Evolutionary conservation across 2,797 vertebrate species (phyloP), one percentile per base, ranked within the genome.

Genomic region (Gastrophryne carolinensis): DNA sequence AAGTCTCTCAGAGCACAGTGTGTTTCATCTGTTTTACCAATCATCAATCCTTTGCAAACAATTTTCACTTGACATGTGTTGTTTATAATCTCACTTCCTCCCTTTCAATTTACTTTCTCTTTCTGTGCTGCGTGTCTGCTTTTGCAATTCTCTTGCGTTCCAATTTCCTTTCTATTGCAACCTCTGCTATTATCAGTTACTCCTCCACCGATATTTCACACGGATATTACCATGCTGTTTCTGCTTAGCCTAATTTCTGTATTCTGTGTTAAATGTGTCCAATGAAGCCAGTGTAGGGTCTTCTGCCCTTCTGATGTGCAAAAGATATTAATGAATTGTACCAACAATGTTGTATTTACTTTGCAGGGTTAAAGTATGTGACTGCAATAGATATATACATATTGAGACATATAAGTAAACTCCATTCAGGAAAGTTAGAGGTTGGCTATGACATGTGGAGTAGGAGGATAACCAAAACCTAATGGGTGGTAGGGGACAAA

Each of bases 111-210:
- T 39, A 41, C 17, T 35, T 19, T 52, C 26, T 47, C 27, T 30
- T 34, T 34, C n/a, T 5, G 11, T 34, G 24, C 63, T 15, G 19
- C 17, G 23, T 41, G 37, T 44, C 37, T 24, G 37, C 19, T 44
- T 26, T 44, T 26, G 26, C 12, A 15, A 13, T 34, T 27, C 7
- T 34, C 34, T 9, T 21, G 54, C 39, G 19, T 54, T 23, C 49
- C 12, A 15, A 34, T 52, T 47, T 67, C 29, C 29, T 24, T 54
- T 49, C 44, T 17, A 37, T 24, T 32, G 32, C 23, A 65, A 50
- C 41, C 32, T 54, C 50, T 54, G 32, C 30, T 39, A 26, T 54
- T 21, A 54, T 68, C 49, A 54, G 56, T 68, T 54, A 37, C 65
- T 68, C 44, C 30, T 65, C 26, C 29, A 29, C 26, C 26, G 41